Base-by-base conservation (phyloP, 2,888 invertebrate genomes). In the Galerucella pusilla region DNA sequence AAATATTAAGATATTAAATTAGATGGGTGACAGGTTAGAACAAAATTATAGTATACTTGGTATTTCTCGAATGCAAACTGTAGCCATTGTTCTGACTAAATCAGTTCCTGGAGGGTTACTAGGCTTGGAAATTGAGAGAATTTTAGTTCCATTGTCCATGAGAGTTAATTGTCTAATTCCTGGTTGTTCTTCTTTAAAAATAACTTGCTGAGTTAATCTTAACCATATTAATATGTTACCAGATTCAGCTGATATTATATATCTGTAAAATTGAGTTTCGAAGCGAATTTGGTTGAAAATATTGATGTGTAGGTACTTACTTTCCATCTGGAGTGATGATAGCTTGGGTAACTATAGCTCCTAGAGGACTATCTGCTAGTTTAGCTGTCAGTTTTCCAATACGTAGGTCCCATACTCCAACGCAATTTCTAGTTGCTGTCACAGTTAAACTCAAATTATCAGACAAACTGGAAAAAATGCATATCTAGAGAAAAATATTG, bases 321-420 rank as follows among this genome's bases (percentile, higher is more conserved):
- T 93, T 93, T 42, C 96, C 97, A 83, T 93, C 93, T 0, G 94
- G 93, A 0, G 97, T 97, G 67, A 98, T 94, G 66, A 93, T 91
- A 0, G 97, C 97, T 80, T 97, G 96, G 0, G 97, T 97, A 0
- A 98, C 96, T 80, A 98, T 98, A 9, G 98, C 97, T 0, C 97
- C 97, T 2, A 97, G 89, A 0, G 97, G 96, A 79, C 96, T 96
- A 81, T 97, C 97, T 0, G 97, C 96, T 49, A 98, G 88, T 85
- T 96, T 96, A 0, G 95, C 92, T 75, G 95, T 88, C n/a, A 98
- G 89, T 81, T 93, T 93, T 0, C 98, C 98, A 0, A 94, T 93
- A 79, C 93, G 91, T 35, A 97, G 91, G 86, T 97, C 95, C 97
- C 98, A 99, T 2, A 99, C 93, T 0, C 97, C 98, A 78, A 98